A percentile compares a stretch with the other conserved stretches of the same genome.
Evolutionary conservation across 2,888 invertebrate species (phyloP).

Genomic region (Cylindroiulus punctatus): DNA sequence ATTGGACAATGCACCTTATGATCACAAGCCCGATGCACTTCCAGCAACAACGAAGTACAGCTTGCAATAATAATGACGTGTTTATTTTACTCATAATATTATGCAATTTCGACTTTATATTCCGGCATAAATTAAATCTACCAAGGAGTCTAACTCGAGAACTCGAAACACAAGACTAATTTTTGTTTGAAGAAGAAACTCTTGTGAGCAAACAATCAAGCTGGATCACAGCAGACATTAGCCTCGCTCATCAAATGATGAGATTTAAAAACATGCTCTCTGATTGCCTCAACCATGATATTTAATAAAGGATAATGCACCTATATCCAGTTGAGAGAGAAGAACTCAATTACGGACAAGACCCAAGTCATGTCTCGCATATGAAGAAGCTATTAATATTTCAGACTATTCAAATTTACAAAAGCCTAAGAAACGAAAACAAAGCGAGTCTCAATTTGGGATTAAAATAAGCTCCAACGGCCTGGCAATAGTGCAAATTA

Average conservation of each 20-base stretch:
- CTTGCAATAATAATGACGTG: neutral
- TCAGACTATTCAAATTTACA: neutral
- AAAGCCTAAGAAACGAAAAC: conserved; percentile 2
- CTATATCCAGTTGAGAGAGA: neutral
- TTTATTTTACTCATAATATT: neutral
- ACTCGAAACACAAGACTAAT: too few relatives aligned
- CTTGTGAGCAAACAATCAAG: neutral
- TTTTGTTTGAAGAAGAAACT: neutral
- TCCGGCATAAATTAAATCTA: neutral
- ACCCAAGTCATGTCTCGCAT: neutral
- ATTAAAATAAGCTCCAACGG: neutral
- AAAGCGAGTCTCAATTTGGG: neutral
- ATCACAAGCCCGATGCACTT: too few relatives aligned
- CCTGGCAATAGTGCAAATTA: neutral
- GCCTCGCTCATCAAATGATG: neutral
- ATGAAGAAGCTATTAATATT: neutral
- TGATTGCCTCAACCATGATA: neutral
- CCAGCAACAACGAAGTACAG: too few relatives aligned
- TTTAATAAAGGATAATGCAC: neutral
- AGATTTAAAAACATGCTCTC: neutral
- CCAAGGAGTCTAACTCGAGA: too few relatives aligned
- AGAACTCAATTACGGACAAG: neutral
- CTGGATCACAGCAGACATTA: neutral
- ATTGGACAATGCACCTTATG: too few relatives aligned
- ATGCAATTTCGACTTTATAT: neutral